phyloP scores from a whole-genome alignment of 2,797 vertebrate genomes.

The Leptodactylus fallax region DNA sequence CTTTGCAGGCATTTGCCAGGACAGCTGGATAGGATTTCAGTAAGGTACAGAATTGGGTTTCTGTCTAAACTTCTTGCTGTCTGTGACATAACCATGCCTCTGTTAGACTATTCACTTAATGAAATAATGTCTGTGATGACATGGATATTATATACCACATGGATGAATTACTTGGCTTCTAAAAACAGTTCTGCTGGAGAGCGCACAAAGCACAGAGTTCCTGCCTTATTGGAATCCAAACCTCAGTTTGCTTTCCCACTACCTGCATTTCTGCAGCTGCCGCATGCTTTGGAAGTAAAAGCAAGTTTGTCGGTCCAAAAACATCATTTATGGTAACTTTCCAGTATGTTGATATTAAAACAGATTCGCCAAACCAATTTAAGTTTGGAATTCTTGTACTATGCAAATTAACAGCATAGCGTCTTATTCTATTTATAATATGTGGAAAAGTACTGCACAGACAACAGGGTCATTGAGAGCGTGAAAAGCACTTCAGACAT shows the following conservation, averaged over 20 bases:
- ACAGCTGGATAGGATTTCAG: constrained; percentile 58
- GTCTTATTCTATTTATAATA: constrained; percentile 28
- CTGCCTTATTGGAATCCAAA: constrained; percentile 58
- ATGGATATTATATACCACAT: constrained; percentile 52
- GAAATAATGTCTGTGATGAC: constrained; percentile 63
- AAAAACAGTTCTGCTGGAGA: constrained; percentile 63
- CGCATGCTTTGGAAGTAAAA: constrained; percentile 61
- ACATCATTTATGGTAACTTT: constrained; percentile 53
- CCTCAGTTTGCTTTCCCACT: constrained; percentile 66
- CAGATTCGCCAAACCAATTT: constrained; percentile 37
- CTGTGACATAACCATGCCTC: constrained; percentile 61
- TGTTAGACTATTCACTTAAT: constrained; percentile 59
- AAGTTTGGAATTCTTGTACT: constrained; percentile 21
- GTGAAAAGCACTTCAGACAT: not conserved
- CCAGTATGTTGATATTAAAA: constrained; percentile 43
- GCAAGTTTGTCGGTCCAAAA: constrained; percentile 60
- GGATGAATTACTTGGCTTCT: constrained; percentile 59
- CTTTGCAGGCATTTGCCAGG: constrained; percentile 45
- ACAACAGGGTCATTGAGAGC: constrained; percentile 18
- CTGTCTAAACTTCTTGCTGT: constrained; percentile 59
- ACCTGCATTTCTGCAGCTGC: constrained; percentile 59
- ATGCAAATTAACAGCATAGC: constrained; percentile 41
- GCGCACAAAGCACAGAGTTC: constrained; percentile 55
- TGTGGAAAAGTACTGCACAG: constrained; percentile 43
- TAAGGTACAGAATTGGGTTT: constrained; percentile 49